Evolutionary conservation across 2,797 vertebrate genomes (phyloP), one percentile per base, ranked within the genome.

Genomic region (Tachyglossus aculeatus): DNA sequence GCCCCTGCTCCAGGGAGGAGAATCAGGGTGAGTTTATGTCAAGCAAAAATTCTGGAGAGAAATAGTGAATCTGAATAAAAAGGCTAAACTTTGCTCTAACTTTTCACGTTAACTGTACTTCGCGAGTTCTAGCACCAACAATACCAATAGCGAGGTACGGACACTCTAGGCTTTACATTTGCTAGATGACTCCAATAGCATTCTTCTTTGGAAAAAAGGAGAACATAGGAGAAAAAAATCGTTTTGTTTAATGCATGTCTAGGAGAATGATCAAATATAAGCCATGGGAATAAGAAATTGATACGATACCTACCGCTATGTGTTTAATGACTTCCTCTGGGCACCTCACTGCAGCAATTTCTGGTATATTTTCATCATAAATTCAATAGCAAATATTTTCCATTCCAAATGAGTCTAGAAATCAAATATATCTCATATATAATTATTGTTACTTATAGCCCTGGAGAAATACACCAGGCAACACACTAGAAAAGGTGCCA

Each of bases 401-500:
- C 71, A 41, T 81, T 78, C 62, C 50, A 61, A 63, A 38, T 29
- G 53, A 39, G 24, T 18, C 22, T 71, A 44, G 31, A 21, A 71
- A 57, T 57, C n/a, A 67, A 56, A 34, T 16, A 22, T 25, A 5
- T 39, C 2, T 11, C 14, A 67, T 47, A 59, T 45, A 64, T 61
- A n/a, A n/a, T n/a, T n/a, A n/a, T n/a, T n/a, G n/a, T n/a, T n/a
- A n/a, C n/a, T n/a, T n/a, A n/a, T n/a, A n/a, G n/a, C n/a, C n/a
- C n/a, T n/a, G n/a, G n/a, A n/a, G n/a, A n/a, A n/a, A n/a, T n/a
- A n/a, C n/a, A n/a, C n/a, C n/a, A n/a, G n/a, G n/a, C n/a, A n/a
- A 31, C 48, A 27, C 51, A 69, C 55, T 15, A 68, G 31, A 70
- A 71, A 58, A 56, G 12, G 37, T 12, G 18, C 41, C 55, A 59